Percentiles rank a stretch among this genome's conserved stretches.
Conservation (phyloP, 2,797 vertebrate genomes). For the Malacoctenus gilli region DNA sequence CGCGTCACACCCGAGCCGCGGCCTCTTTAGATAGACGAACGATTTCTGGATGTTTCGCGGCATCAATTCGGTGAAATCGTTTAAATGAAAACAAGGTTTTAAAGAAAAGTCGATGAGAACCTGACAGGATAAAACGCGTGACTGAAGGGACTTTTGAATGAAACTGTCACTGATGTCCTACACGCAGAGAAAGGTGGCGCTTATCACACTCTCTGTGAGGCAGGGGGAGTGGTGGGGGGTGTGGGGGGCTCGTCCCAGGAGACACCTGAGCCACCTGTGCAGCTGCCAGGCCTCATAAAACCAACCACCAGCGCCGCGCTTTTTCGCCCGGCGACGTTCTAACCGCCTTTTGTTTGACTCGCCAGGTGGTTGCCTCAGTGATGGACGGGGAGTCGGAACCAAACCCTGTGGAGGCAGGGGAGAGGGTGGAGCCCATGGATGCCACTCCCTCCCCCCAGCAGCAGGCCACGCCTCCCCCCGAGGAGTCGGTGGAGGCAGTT, state of each 20-base stretch:
- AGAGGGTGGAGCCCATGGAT: constrained; percentile 86
- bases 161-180: too few species aligned
- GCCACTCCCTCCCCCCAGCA: constrained; percentile 85
- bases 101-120: too few species aligned
- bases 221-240: too few species aligned
- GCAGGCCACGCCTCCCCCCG: constrained; percentile 78
- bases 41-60: too few species aligned
- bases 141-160: too few species aligned
- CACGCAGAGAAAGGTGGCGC: too few species aligned
- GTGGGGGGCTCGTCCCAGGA: constrained; percentile 1
- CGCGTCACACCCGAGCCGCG: too few species aligned
- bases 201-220: too few species aligned
- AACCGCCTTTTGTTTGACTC: constrained; percentile 53
- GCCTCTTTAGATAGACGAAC: too few species aligned
- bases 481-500: constrained; percentile 83
- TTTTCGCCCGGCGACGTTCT: constrained; percentile 32
- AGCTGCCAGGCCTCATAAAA: constrained; percentile 47
- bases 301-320: constrained; percentile 9
- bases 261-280: constrained; percentile 60
- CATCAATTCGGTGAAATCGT: too few species aligned
- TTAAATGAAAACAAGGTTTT: too few species aligned
- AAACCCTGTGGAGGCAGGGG: constrained; percentile 78
- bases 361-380: constrained; percentile 86
- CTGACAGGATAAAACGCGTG: too few species aligned
- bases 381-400: constrained; percentile 89